These are phyloP conservation scores for Chionis minor DNA, from an alignment of 2,113 vertebrate genomes.

Conservation along the genomic window DNA sequence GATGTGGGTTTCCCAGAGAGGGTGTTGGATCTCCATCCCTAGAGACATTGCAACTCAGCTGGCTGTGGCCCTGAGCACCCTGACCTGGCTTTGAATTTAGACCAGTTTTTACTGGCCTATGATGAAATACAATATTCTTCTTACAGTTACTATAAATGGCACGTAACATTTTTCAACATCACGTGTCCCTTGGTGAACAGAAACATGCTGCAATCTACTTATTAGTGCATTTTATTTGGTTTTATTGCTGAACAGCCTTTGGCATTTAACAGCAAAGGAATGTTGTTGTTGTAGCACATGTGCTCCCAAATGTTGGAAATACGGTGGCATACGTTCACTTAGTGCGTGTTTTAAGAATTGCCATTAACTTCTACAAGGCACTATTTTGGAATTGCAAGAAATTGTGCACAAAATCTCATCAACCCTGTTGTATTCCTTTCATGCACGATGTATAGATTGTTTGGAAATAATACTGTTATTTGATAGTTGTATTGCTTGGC, in stretches of 20 bases:
- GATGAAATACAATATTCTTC: neutral
- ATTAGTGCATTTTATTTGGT: neutral
- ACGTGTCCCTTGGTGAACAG: neutral
- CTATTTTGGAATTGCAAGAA: neutral
- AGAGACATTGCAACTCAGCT: neutral
- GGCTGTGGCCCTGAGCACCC: neutral
- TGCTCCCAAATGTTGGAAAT: neutral
- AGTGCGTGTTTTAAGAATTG: neutral
- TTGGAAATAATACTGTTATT: neutral
- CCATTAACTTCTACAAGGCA: neutral
- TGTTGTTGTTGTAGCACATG: slow-evolving; percentile 2
- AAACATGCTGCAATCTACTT: neutral
- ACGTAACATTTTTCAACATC: neutral
- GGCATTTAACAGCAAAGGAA: neutral
- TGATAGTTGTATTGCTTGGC: neutral
- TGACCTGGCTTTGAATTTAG: neutral
- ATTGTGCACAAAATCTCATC: neutral
- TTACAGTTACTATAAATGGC: neutral
- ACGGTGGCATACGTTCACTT: neutral
- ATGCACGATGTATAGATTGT: neutral
- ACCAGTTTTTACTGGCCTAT: neutral
- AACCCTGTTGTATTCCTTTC: neutral
- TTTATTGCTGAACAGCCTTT: slow-evolving; percentile 15
- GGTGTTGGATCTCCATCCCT: neutral
- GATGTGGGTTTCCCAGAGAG: neutral